Evolutionary conservation across 2,113 vertebrate species (phyloP).

Genomic region (Poeciliopsis occidentalis): DNA sequence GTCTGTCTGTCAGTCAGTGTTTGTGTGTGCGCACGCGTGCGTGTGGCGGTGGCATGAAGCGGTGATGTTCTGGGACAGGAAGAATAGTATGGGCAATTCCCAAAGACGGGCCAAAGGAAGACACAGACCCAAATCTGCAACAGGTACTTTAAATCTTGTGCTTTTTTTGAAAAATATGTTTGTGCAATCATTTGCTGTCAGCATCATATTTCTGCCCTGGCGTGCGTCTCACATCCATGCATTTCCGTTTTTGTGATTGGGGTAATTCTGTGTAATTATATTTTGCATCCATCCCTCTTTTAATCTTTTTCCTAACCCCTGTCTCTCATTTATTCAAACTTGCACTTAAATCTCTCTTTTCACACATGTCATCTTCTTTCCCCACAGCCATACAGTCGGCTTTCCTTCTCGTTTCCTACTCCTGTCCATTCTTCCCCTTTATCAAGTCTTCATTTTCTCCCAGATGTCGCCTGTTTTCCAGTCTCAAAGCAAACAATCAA

Average conservation of each 20-base stretch:
- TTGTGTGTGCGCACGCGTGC: slow-evolving; percentile 38
- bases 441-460: not conserved
- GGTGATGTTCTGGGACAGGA: slow-evolving; percentile 86
- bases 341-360: not conserved
- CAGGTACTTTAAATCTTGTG: slow-evolving; percentile 70
- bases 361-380: too few relatives aligned
- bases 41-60: slow-evolving; percentile 73
- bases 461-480: not conserved
- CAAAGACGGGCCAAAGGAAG: slow-evolving; percentile 82
- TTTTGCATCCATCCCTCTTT: not conserved
- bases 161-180: not conserved
- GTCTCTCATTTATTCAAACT: not conserved
- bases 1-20: slow-evolving; percentile 39
- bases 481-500: not conserved
- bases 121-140: slow-evolving; percentile 82
- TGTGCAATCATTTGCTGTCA: not conserved
- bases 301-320: not conserved
- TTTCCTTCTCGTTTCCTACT: not conserved
- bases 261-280: not conserved
- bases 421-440: not conserved
- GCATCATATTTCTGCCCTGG: not conserved
- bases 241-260: not conserved
- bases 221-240: too few relatives aligned
- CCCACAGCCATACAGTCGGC: too few relatives aligned
- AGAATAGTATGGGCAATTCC: slow-evolving; percentile 81